Evolutionary conservation across 2,888 invertebrate species (phyloP).

Genomic region (Allolobophora icterica): DNA sequence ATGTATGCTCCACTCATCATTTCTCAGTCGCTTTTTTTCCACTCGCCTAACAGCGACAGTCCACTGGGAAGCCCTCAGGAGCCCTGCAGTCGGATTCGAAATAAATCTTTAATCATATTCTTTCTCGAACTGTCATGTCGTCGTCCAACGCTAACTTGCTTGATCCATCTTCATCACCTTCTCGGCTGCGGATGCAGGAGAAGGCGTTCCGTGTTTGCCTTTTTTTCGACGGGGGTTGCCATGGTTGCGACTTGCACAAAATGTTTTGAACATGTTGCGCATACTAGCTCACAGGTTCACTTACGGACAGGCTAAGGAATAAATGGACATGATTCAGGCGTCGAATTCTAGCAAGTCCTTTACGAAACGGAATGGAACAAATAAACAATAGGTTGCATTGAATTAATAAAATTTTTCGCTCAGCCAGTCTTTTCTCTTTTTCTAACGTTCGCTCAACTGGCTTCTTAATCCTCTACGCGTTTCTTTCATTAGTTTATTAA

Average conservation of each 20-base stretch:
- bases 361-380: neutral
- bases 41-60: neutral
- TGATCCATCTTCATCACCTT: neutral
- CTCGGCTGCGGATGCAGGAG: neutral
- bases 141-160: neutral
- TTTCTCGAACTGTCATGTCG: neutral
- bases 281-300: neutral
- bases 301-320: neutral
- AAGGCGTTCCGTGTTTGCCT: neutral
- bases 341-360: neutral
- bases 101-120: neutral
- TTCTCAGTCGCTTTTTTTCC: neutral
- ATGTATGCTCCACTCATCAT: neutral
- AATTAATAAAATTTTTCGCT: constrained; percentile 17
- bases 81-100: neutral
- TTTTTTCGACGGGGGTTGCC: neutral
- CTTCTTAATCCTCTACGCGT: neutral
- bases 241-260: neutral
- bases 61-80: neutral
- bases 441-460: neutral
- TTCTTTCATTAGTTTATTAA: neutral
- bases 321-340: neutral
- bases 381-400: neutral
- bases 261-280: neutral
- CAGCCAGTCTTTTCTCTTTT: neutral